A percentile compares a stretch with the other conserved stretches of the same genome.
phyloP scores from a whole-genome alignment of 2,888 invertebrate genomes.

The Rhopalosiphum nymphaeae region DNA sequence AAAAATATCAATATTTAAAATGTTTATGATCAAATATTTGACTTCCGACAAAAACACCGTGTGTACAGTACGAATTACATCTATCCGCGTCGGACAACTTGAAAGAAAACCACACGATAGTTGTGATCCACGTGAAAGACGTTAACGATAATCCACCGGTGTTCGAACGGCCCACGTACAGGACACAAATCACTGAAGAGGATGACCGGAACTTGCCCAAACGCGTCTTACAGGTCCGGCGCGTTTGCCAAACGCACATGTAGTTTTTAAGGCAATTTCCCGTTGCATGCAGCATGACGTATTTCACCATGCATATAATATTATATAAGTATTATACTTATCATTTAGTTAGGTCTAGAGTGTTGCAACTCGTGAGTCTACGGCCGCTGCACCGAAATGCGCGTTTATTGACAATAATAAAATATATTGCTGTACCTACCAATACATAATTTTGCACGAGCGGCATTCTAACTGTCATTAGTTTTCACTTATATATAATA shows the following conservation, averaged over 20 bases:
- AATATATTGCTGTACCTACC: background rate
- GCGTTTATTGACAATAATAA: background rate
- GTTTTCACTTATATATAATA: background rate
- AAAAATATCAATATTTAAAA: background rate
- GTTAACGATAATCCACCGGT: slow-evolving; percentile 98
- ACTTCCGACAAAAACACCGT: background rate
- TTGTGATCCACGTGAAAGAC: slow-evolving; percentile 96
- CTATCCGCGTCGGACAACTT: slow-evolving; percentile 95
- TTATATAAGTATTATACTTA: background rate
- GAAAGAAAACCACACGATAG: slow-evolving; percentile 96
- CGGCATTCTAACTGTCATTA: background rate
- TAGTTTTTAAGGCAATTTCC: slow-evolving; percentile 51
- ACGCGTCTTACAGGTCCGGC: slow-evolving; percentile 85
- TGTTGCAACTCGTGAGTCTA: background rate
- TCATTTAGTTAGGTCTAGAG: background rate
- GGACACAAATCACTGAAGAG: slow-evolving; percentile 95
- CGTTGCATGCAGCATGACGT: slow-evolving; percentile 69
- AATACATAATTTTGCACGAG: background rate
- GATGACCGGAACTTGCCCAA: slow-evolving; percentile 95
- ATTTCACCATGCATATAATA: slow-evolving; percentile 50
- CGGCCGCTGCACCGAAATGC: background rate
- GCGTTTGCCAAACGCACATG: slow-evolving; percentile 26
- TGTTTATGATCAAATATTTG: background rate
- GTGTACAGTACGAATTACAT: slow-evolving; percentile 88
- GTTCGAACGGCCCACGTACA: slow-evolving; percentile 93